Conservation (phyloP, 2,888 invertebrate genomes). For the Elmis aenea region DNA sequence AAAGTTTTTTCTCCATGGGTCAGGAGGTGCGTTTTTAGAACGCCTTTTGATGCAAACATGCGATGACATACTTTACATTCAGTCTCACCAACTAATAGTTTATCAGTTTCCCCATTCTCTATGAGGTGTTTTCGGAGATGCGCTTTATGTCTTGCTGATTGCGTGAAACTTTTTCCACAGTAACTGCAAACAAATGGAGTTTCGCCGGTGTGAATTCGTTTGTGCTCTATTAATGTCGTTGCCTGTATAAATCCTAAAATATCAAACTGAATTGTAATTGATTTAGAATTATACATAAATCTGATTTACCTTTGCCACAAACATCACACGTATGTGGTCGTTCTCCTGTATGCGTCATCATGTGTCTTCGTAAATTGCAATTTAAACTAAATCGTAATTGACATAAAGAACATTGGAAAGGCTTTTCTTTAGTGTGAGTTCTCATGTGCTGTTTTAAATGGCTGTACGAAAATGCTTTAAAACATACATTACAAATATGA, state of each 20-base stretch:
- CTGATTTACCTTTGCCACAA: conserved; percentile 6
- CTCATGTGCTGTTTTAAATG: conserved; percentile 29
- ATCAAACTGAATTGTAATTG: conserved; percentile 1
- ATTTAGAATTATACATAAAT: conserved; percentile 1
- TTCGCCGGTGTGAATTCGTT: conserved; percentile 39
- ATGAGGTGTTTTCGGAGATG: conserved; percentile 6
- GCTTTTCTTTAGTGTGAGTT: conserved; percentile 41
- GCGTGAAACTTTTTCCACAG: conserved; percentile 12
- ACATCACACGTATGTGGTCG: conserved; percentile 16
- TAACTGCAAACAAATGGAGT: conserved; percentile 29
- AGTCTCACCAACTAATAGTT: conserved; percentile 1
- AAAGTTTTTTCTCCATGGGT: conserved; percentile 23
- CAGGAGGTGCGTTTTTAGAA: conserved; percentile 17
- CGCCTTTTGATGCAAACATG: conserved; percentile 13
- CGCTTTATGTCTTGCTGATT: conserved; percentile 3
- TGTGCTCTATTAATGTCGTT: conserved; percentile 28
- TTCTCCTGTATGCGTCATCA: conserved; percentile 21
- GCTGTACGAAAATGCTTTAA: conserved; percentile 9
- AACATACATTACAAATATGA: conserved; percentile 7
- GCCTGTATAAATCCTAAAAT: conserved; percentile 14
- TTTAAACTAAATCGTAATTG: conserved; percentile 32
- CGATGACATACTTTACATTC: conserved; percentile 15
- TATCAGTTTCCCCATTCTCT: background rate
- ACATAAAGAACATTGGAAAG: conserved; percentile 42
- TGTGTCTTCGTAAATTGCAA: conserved; percentile 11